phyloP scores from a whole-genome alignment of 2,113 vertebrate genomes.

The Onychostruthus taczanowskii region DNA sequence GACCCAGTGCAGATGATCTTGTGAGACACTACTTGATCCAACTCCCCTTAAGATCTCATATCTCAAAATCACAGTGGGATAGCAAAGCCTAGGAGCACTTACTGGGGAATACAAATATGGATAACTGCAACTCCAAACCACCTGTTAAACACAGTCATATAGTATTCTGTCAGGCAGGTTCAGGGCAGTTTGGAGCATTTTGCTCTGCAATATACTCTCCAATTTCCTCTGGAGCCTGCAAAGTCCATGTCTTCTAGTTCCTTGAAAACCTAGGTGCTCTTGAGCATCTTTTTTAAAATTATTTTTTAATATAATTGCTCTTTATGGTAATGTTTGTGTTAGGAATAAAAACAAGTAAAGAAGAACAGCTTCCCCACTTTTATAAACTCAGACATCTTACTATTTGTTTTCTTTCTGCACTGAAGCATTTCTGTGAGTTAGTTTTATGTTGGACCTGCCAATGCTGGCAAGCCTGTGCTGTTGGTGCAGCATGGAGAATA shows the following conservation, averaged over 20 bases:
- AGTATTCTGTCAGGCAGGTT: conserved; percentile 41
- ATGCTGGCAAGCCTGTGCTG: neutral
- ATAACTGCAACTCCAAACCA: conserved; percentile 39
- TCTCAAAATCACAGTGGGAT: conserved; percentile 64
- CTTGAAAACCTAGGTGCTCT: neutral
- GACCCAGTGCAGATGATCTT: conserved; percentile 40
- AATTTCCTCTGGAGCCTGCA: neutral
- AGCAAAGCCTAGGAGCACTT: conserved; percentile 49
- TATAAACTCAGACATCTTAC: neutral
- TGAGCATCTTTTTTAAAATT: neutral
- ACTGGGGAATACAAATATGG: conserved; percentile 59
- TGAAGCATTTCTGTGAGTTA: neutral
- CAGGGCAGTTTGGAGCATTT: neutral
- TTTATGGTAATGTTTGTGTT: neutral
- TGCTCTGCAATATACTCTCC: neutral
- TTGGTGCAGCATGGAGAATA: neutral
- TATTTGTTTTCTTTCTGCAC: neutral
- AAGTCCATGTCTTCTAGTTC: neutral
- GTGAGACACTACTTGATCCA: conserved; percentile 52
- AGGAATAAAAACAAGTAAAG: neutral
- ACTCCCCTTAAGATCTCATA: conserved; percentile 58
- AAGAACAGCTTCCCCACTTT: neutral
- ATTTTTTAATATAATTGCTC: neutral
- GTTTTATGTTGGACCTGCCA: neutral
- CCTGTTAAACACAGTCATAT: conserved; percentile 49